These are phyloP conservation scores for Aphodius sticticus DNA, from an alignment of 2,888 invertebrate genomes.

Conservation along the genomic window DNA sequence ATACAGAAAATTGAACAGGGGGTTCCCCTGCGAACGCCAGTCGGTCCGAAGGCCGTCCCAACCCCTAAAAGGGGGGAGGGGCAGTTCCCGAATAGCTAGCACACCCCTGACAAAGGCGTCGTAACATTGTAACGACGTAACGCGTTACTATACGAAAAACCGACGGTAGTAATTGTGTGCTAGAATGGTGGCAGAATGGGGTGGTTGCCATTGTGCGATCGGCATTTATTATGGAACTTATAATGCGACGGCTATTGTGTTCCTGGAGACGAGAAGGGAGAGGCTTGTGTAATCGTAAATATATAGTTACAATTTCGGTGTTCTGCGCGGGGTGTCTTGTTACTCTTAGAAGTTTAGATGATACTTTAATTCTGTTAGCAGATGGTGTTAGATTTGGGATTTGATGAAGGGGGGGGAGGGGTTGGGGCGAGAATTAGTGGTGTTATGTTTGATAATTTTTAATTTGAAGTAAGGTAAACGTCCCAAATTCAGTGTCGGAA, in stretches of 20 bases:
- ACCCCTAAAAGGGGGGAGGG: slow-evolving; percentile 42
- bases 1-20: slow-evolving; percentile 56
- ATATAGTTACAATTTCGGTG: slow-evolving; percentile 48
- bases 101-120: slow-evolving; percentile 31
- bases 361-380: not conserved
- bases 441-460: not conserved
- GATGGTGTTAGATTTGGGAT: not conserved
- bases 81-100: slow-evolving; percentile 16
- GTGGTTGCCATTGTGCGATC: slow-evolving; percentile 49
- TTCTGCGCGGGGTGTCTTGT: slow-evolving; percentile 45
- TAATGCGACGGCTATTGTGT: slow-evolving; percentile 52
- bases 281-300: not conserved
- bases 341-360: slow-evolving; percentile 33
- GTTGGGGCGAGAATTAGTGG: not conserved
- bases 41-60: slow-evolving; percentile 53
- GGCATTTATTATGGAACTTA: slow-evolving; percentile 40
- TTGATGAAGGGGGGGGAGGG: not conserved
- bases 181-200: slow-evolving; percentile 38
- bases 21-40: slow-evolving; percentile 46
- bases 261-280: not conserved
- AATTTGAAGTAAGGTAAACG: no score
- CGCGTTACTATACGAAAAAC: slow-evolving; percentile 27
- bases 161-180: not conserved
- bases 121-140: slow-evolving; percentile 50
- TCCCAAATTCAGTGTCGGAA: no score